A percentile compares a stretch with the other conserved stretches of the same genome.
Conservation (phyloP, 1,140 invertebrate genomes). For the Penaeus chinensis region DNA sequence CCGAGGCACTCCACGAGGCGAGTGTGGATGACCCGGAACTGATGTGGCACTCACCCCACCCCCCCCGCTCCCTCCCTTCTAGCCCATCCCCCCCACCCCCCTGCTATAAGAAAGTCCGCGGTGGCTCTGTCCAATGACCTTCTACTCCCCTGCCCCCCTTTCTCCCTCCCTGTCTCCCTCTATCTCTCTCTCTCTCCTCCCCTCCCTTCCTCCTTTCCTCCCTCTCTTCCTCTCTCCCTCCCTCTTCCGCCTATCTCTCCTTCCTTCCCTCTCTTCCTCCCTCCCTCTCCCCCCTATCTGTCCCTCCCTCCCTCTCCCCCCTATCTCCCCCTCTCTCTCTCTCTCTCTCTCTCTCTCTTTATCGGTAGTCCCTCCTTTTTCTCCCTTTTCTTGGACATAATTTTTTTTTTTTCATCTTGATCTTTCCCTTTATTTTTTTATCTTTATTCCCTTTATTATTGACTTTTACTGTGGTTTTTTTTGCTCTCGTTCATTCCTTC, state of each 20-base stretch:
- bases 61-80: no score
- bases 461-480: neutral
- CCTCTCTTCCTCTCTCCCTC: neutral
- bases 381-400: neutral
- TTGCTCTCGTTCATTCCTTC: neutral
- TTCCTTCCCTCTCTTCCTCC: neutral
- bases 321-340: neutral
- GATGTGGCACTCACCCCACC: no score
- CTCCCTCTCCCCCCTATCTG: neutral
- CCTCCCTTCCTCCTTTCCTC: neutral
- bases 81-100: no score
- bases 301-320: neutral
- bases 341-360: neutral
- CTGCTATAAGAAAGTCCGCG: no score
- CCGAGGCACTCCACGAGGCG: no score
- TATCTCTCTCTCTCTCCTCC: no score
- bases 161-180: neutral
- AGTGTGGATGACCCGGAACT: no score
- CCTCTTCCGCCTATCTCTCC: constrained; percentile 1
- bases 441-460: neutral
- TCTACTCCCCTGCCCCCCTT: neutral
- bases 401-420: neutral
- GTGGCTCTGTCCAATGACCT: no score
- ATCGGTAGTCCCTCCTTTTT: neutral
- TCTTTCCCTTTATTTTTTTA: neutral